Evolutionary conservation across 2,113 vertebrate genomes (phyloP), one percentile per base, ranked within the genome.

Genomic region (Ceyx cyanopectus): DNA sequence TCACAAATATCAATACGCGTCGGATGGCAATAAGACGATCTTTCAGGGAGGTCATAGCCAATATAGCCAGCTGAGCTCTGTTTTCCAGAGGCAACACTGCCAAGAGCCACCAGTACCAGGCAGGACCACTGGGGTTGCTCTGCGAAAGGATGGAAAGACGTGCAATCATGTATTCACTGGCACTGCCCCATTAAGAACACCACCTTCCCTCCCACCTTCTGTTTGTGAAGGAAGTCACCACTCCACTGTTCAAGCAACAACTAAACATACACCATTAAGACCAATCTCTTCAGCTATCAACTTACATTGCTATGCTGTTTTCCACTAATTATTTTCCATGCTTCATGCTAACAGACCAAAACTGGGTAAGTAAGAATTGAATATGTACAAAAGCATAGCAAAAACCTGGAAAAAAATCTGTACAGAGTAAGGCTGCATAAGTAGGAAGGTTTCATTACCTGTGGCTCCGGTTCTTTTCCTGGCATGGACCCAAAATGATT

Each of bases 81-180:
- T 97, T 98, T 81, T 99, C 99, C 93, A 99, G 82, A 0, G 99
- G 99, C 69, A 99, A 94, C 62, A 99, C 98, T 4, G 98, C 99
- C 70, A 99, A 97, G 56, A 99, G 97, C 98, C 98, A 99, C 98
- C 99, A 99, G 97, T 98, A 98, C 99, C 99, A 99, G 9, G 98
- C 98, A 14, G 99, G 99, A 48, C 98, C 99, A 53, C 97, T 98
- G 37, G 98, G 97, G 92, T 98, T 98, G 56, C 96, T 98, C 99
- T 99, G 95, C 48, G 89, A 67, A 65, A 90, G 29, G 53, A 93
- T 1, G 4, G 32, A 83, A 85, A 91, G 46, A 85, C 24, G 84
- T 29, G 14, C 29, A 69, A 60, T 61, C 21, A 80, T 1, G 23
- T 51, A 43, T 82, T 74, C 30, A 50, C 15, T 16, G 16, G n/a